Evolutionary conservation across 2,888 invertebrate genomes (phyloP), one percentile per base, ranked within the genome.

Genomic region (Drosophila recens): DNA sequence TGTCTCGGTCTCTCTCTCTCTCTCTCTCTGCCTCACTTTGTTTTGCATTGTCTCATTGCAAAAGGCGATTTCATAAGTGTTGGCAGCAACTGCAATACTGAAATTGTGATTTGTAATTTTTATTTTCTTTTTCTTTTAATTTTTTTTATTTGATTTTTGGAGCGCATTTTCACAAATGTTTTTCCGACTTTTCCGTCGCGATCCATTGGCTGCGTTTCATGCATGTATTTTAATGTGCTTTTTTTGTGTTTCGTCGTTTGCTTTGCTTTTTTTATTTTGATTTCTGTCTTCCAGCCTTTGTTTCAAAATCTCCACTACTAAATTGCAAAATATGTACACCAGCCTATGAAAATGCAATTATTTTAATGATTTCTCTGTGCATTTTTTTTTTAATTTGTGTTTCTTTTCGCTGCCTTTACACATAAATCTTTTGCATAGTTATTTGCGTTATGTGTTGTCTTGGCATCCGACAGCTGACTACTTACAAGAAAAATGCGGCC

Each of bases 1-100:
- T 54, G n/a, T 45, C 11, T 46, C 11, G n/a, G 23, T 4, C n/a
- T 30, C 33, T 57, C 53, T 17, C 30, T 17, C 51, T 36, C 13
- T 40, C n/a, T 38, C 20, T 54, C 27, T 9, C 13, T 49, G 20
- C 11, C 13, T 17, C 23, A 17, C 23, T 27, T 4, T 53, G 15
- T 27, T 11, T 49, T 8, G 30, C 17, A 42, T 11, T 51, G 20
- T 20, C 23, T 11, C 36, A 49, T 67, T 67, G 62, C 54, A 45
- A 72, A 58, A 56, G 46, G 13, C 36, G 34, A 70, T 73, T 73
- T 75, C 53, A 62, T 61, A 74, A 74, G 45, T 27, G 11, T 30
- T 30, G 38, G 27, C 45, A 59, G 1, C 45, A 45, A 45, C 45
- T 45, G 54, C 48, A 64, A 63, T 57, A 34, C 42, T 57, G 38